Evolutionary conservation across 2,797 vertebrate genomes (phyloP).

Genomic region (Alauda arvensis): DNA sequence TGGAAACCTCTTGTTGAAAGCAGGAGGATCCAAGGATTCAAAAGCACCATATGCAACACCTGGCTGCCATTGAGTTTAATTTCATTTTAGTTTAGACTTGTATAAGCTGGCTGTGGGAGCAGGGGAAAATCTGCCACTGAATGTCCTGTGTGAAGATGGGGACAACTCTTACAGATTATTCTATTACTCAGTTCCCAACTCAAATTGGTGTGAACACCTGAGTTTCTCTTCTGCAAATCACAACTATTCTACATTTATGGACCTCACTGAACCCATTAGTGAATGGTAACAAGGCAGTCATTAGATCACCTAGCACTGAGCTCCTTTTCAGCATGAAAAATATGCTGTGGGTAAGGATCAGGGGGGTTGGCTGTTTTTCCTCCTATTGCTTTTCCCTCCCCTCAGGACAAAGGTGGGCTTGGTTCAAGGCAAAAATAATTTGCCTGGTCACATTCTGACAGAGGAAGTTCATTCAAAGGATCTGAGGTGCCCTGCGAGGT

Average conservation of each 20-base stretch:
- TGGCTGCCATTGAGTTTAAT: not conserved
- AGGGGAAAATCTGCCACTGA: not conserved
- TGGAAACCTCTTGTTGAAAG: not conserved
- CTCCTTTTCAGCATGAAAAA: not conserved
- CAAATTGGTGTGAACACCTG: not conserved
- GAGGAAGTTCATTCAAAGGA: not conserved
- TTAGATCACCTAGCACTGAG: not conserved
- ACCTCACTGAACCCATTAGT: not conserved
- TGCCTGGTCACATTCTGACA: not conserved
- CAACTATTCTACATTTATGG: not conserved
- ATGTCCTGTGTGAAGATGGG: not conserved
- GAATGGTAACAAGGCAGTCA: not conserved
- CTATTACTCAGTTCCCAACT: not conserved
- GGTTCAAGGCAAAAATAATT: not conserved
- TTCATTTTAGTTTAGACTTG: not conserved
- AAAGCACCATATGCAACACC: not conserved
- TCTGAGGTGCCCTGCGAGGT: not conserved
- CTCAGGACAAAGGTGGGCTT: not conserved
- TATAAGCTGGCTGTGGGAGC: not conserved
- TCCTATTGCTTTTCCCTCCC: not conserved
- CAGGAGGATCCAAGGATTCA: not conserved
- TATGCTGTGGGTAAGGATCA: accelerated
- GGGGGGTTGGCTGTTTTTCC: not conserved
- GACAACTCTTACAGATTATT: not conserved
- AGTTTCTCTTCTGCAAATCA: not conserved